Percentiles rank a stretch among this genome's conserved stretches.
Evolutionary conservation across 2,797 vertebrate species (phyloP).

Genomic region (Leuciscus waleckii): DNA sequence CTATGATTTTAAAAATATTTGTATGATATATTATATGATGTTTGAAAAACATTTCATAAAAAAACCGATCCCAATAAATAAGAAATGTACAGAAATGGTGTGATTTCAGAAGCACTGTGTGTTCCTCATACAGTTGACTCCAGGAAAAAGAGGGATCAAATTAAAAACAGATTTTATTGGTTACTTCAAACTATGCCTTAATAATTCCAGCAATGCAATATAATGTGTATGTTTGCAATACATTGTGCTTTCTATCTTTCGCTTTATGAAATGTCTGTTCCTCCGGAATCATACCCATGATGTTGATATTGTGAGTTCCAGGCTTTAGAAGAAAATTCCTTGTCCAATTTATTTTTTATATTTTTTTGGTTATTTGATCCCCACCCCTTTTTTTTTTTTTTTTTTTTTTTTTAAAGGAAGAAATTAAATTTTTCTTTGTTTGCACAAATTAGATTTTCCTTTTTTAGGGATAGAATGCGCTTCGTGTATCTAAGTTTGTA

Average conservation of each 20-base stretch:
- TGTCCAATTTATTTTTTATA: not conserved
- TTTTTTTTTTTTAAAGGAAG: not conserved
- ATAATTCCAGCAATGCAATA: not conserved
- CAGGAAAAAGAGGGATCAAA: not conserved
- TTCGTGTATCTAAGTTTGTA: too few relatives aligned
- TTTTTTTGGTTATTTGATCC: not conserved
- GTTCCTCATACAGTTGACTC: not conserved
- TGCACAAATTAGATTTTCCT: too few relatives aligned
- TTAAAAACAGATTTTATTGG: not conserved
- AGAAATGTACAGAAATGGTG: too few relatives aligned
- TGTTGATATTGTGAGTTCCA: not conserved
- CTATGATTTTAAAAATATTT: too few relatives aligned
- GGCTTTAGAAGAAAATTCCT: not conserved
- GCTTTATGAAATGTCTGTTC: not conserved
- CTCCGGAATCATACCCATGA: not conserved
- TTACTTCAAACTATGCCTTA: not conserved
- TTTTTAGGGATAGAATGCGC: too few relatives aligned
- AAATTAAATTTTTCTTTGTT: not conserved
- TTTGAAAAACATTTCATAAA: too few relatives aligned
- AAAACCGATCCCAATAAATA: too few relatives aligned
- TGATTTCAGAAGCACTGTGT: not conserved
- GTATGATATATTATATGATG: too few relatives aligned
- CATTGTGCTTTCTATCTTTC: not conserved
- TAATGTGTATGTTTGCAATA: not conserved
- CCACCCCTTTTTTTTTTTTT: too few relatives aligned